Evolutionary conservation across 2,797 vertebrate genomes (phyloP).

Genomic region (Halcyon leucocephala): DNA sequence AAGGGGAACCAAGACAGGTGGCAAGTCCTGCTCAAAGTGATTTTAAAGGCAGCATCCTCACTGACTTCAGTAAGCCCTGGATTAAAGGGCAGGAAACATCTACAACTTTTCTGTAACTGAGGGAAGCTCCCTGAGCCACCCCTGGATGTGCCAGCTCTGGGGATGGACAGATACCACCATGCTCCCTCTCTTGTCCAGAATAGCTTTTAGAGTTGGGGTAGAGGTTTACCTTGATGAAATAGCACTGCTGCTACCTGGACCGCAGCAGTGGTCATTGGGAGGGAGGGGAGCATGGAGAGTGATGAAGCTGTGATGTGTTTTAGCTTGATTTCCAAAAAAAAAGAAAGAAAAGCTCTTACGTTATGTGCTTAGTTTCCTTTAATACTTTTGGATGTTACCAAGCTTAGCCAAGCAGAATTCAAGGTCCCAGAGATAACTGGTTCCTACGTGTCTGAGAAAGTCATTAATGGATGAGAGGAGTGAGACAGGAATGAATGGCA

Average conservation of each 20-base stretch:
- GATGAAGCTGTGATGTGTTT: neutral
- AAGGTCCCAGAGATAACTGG: neutral
- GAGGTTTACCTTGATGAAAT: neutral
- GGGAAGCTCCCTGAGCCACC: neutral
- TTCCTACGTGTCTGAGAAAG: neutral
- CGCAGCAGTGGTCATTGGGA: neutral
- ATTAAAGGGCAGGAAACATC: neutral
- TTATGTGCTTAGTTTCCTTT: neutral
- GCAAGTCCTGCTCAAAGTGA: neutral
- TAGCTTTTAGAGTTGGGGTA: neutral
- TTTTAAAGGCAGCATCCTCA: neutral
- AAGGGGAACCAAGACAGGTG: neutral
- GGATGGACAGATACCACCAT: neutral
- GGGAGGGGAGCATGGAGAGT: neutral
- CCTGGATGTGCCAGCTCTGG: neutral
- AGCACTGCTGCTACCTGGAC: neutral
- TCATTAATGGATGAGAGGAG: neutral
- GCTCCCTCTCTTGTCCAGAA: neutral
- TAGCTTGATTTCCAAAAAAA: neutral
- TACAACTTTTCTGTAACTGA: neutral
- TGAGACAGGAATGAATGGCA: neutral
- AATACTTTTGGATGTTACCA: neutral
- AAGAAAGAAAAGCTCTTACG: neutral
- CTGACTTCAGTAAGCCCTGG: neutral
- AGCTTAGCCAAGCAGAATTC: neutral